Percentiles rank a stretch among this genome's conserved stretches.
Conservation (phyloP, 2,113 vertebrate species). For the Typhlomys cinereus region DNA sequence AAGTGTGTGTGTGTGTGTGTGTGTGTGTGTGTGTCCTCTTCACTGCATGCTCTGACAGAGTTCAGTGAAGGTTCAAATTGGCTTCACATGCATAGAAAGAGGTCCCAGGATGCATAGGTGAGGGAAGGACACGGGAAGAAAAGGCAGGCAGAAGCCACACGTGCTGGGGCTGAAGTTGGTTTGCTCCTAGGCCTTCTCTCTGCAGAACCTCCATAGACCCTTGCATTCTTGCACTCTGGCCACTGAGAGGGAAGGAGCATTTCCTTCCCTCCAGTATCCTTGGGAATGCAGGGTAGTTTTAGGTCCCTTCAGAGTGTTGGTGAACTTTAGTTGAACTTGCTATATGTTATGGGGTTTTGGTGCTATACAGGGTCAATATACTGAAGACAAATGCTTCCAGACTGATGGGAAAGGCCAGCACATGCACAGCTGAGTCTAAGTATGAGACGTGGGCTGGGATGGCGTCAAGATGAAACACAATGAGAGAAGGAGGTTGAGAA, state of each 20-base stretch:
- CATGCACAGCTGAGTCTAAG: neutral
- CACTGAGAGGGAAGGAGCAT: neutral
- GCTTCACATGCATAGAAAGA: neutral
- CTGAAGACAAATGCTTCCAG: neutral
- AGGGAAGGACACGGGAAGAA: conserved; percentile 13
- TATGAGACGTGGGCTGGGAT: neutral
- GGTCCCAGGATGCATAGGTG: neutral
- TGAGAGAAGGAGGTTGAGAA: neutral
- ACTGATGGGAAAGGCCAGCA: neutral
- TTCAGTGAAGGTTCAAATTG: neutral
- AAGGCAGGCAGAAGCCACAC: neutral
- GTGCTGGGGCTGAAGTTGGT: no score
- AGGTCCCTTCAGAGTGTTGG: neutral
- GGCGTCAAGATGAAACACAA: neutral
- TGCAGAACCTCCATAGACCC: neutral
- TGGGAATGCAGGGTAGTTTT: neutral
- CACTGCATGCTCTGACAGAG: neutral
- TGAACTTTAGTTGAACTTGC: neutral
- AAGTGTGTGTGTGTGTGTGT: neutral
- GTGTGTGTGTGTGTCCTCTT: no score
- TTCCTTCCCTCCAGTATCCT: neutral
- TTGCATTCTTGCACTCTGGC: neutral
- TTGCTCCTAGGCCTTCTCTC: neutral
- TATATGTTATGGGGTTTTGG: neutral
- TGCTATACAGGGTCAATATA: neutral